Evolutionary conservation across 1,140 invertebrate genomes (phyloP), one percentile per base, ranked within the genome.

Genomic region (Cherax destructor): DNA sequence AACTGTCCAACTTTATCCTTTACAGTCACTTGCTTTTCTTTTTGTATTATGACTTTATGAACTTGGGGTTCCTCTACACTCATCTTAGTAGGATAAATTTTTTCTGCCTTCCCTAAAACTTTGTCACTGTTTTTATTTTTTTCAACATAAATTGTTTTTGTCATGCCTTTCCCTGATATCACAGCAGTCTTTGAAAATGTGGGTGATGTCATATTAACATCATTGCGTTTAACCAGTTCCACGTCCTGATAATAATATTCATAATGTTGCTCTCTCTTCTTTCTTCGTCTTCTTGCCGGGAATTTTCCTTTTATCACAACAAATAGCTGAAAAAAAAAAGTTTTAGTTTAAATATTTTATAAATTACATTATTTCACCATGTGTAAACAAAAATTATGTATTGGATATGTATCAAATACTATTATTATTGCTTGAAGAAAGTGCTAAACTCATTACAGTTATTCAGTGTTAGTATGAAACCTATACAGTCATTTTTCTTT

Each of bases 231-330:
- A 4, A 72, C 69, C 24, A 72, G n/a, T 9, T 72, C 69, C 24
- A 72, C 5, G 18, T 72, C n/a, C n/a, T 24, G 69, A 11, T 72
- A 72, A 72, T 72, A 72, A 11, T 24, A 72, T 3, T 11, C 69
- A 65, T 18, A 4, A 5, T 16, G 11, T 10, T 16, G 4, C 4
- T 65, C 61, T 11, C 6, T 4, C 69, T 24, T 11, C 6, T 7
- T 7, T 24, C n/a, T 21, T n/a, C 30, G 24, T 11, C 69, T 72
- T 72, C 69, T 72, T 72, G 69, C 30, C 2, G 69, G 69, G 11
- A 72, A 72, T 72, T 72, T 72, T 18, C 69, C 69, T 18, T n/a
- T 72, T 7, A 72, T 72, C 69, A 72, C 69, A 72, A 72, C 69
- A 18, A n/a, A 4, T n/a, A 72, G 6, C 69, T 72, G 69, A 72